Evolutionary conservation across 2,888 invertebrate genomes (phyloP).

Genomic region (Tenthredo notha): DNA sequence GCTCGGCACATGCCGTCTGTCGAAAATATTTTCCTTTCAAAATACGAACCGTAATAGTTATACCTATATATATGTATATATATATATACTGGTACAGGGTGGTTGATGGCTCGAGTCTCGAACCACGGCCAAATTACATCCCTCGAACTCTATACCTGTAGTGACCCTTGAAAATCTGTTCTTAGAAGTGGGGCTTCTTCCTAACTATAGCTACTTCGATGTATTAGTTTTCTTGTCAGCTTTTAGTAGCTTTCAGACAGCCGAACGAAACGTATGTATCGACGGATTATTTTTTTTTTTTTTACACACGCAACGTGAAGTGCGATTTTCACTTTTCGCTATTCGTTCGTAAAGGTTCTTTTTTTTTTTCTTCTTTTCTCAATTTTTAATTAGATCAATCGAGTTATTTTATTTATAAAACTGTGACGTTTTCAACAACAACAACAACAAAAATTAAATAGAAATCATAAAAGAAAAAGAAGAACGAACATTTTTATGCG

Average conservation of each 20-base stretch:
- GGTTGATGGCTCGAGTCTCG: not conserved
- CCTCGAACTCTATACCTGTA: conserved; percentile 64
- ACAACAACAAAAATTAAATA: no score
- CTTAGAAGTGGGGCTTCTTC: conserved; percentile 65
- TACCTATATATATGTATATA: not conserved
- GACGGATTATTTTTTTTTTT: not conserved
- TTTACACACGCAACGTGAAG: not conserved
- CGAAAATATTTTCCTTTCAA: not conserved
- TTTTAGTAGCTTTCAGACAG: conserved; percentile 67
- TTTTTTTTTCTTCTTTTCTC: not conserved
- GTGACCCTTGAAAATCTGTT: conserved; percentile 72
- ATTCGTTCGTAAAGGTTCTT: not conserved
- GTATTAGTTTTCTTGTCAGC: conserved; percentile 59
- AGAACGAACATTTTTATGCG: not conserved
- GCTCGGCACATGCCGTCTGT: not conserved
- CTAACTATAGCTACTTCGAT: conserved; percentile 42
- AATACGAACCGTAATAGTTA: not conserved
- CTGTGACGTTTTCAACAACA: no score
- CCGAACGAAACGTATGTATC: conserved; percentile 62
- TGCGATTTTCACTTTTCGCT: not conserved
- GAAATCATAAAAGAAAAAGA: not conserved
- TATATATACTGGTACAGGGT: not conserved
- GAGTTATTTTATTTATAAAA: not conserved
- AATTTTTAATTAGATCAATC: not conserved
- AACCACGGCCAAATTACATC: conserved; percentile 59